Evolutionary conservation across 2,113 vertebrate species (phyloP).

Genomic region (Cricetomys ansorgei): DNA sequence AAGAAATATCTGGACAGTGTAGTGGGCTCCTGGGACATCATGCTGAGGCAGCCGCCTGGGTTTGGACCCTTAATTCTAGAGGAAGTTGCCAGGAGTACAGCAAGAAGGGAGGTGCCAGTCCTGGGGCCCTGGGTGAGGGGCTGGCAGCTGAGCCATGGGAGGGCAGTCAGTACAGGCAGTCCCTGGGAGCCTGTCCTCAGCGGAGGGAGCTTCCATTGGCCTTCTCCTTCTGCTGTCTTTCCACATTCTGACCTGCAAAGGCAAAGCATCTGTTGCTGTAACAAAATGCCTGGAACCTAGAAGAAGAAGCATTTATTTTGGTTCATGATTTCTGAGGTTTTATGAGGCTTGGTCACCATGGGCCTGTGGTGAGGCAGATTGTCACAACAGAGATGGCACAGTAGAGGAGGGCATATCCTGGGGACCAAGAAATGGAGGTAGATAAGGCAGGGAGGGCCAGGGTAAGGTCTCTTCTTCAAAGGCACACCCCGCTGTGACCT

Average conservation of each 20-base stretch:
- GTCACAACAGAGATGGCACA: background rate
- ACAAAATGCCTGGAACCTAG: background rate
- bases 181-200: background rate
- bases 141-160: too few species aligned
- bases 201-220: too few species aligned
- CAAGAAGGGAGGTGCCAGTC: background rate
- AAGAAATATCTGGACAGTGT: slow-evolving; percentile 16
- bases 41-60: background rate
- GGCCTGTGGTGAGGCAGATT: background rate
- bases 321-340: background rate
- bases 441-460: too few species aligned
- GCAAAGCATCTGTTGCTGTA: too few species aligned
- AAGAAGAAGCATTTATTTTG: background rate
- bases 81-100: background rate
- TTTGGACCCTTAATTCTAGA: background rate
- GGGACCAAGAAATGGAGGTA: background rate
- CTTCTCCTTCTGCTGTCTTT: background rate
- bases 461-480: background rate
- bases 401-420: background rate
- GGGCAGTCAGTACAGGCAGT: background rate
- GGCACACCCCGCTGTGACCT: too few species aligned
- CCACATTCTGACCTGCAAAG: background rate
- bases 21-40: background rate
- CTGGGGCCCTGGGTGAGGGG: background rate
- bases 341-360: background rate